phyloP scores from a whole-genome alignment of 2,113 vertebrate genomes.

The Athene cunicularia region DNA sequence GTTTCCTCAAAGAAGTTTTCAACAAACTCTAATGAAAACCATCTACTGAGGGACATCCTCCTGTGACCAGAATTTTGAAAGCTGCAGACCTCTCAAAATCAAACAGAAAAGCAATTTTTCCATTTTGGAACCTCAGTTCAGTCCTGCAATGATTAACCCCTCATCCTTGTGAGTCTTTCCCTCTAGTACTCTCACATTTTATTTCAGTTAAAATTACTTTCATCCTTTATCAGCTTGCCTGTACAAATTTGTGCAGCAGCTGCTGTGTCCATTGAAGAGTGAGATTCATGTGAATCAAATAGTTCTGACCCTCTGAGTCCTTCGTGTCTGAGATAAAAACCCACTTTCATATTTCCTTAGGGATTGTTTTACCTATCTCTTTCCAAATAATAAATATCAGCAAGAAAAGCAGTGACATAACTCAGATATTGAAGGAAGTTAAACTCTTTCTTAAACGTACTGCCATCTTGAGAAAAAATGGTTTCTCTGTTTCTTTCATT shows the following conservation, averaged over 20 bases:
- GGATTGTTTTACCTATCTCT: slow-evolving; percentile 55
- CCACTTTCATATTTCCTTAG: slow-evolving; percentile 49
- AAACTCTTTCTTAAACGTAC: background rate
- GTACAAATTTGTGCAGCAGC: slow-evolving; percentile 56
- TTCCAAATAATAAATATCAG: slow-evolving; percentile 47
- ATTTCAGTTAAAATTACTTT: slow-evolving; percentile 72
- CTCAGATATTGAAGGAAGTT: slow-evolving; percentile 13
- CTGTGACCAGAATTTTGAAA: slow-evolving; percentile 45
- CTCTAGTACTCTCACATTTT: slow-evolving; percentile 55
- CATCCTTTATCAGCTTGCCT: slow-evolving; percentile 66
- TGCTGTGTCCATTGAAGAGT: slow-evolving; percentile 61
- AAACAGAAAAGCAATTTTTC: slow-evolving; percentile 65
- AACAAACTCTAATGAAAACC: slow-evolving; percentile 41
- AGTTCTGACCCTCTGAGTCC: slow-evolving; percentile 46
- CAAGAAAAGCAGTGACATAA: slow-evolving; percentile 1
- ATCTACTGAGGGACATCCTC: background rate
- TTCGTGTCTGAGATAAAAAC: slow-evolving; percentile 39
- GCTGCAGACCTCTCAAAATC: slow-evolving; percentile 51
- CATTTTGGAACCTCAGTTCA: slow-evolving; percentile 45
- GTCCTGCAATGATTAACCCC: slow-evolving; percentile 68
- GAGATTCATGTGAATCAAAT: slow-evolving; percentile 58
- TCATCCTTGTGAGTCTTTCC: slow-evolving; percentile 48
- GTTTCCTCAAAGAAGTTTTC: slow-evolving; percentile 10
- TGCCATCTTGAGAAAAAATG: background rate
- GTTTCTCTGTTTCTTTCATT: background rate